Conservation (phyloP, 2,797 vertebrate species). For the Xiphophorus birchmanni region DNA sequence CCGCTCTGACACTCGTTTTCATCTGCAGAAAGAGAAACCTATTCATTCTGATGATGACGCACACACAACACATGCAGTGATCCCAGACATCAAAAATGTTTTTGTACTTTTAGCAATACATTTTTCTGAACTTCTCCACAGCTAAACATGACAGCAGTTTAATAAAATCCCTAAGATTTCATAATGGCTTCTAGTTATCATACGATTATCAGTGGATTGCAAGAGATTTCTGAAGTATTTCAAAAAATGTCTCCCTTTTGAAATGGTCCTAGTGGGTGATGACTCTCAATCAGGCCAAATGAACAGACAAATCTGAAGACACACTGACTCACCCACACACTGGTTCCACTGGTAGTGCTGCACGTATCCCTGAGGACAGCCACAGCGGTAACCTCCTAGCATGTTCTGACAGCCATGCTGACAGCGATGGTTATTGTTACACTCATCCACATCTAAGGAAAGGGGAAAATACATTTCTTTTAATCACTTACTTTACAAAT, state of each 20-base stretch:
- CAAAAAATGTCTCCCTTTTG: not conserved
- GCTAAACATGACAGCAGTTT: not conserved
- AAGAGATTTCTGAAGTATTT: not conserved
- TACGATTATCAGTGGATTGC: not conserved
- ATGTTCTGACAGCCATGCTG: conserved; percentile 99
- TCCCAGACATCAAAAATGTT: not conserved
- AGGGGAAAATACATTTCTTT: not conserved
- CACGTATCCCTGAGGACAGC: conserved; percentile 96
- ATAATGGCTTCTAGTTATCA: not conserved
- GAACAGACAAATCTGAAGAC: not conserved
- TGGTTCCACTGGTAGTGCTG: conserved; percentile 99
- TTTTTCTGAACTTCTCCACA: not conserved
- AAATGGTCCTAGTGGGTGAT: not conserved
- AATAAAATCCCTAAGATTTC: not conserved
- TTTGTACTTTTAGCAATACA: not conserved
- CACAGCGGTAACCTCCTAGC: conserved; percentile 94
- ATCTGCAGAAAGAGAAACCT: conserved; percentile 78
- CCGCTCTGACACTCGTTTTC: conserved; percentile 92
- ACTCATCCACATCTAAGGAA: conserved; percentile 92
- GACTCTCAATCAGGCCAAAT: not conserved
- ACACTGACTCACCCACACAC: conserved; percentile 91
- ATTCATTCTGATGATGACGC: not conserved
- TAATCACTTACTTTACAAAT: not conserved
- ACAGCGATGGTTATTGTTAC: conserved; percentile 94
- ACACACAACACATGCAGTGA: not conserved